Percentiles rank a stretch among this genome's conserved stretches.
phyloP scores from a whole-genome alignment of 1,140 invertebrate genomes.

The Drosophila takahashii region DNA sequence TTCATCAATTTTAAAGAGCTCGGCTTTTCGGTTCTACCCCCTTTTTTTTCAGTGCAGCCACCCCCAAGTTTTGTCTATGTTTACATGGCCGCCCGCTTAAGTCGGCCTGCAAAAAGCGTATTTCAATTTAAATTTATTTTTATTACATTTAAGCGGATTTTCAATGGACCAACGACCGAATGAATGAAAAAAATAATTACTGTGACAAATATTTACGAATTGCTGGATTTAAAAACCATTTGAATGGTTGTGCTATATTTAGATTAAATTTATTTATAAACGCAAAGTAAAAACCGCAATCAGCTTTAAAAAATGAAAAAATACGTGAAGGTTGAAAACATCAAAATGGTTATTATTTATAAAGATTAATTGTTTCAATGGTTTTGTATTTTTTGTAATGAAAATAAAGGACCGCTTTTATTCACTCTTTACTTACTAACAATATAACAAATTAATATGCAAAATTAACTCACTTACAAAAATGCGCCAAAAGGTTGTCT shows the following conservation, averaged over 20 bases:
- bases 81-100: slow-evolving; percentile 11
- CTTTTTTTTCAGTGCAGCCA: slow-evolving; percentile 4
- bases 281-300: not conserved
- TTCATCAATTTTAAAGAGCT: too few species aligned
- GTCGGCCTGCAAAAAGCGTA: slow-evolving; percentile 34
- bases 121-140: slow-evolving; percentile 54
- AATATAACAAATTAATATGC: not conserved
- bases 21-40: too few species aligned
- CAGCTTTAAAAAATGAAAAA: not conserved
- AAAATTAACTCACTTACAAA: not conserved
- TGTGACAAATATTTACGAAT: slow-evolving; percentile 45
- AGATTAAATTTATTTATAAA: not conserved
- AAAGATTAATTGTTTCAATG: too few species aligned
- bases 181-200: slow-evolving; percentile 35
- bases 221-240: slow-evolving; percentile 16
- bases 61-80: slow-evolving; percentile 4
- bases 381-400: not conserved
- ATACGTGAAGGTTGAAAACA: too few species aligned
- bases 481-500: not conserved
- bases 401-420: too few species aligned
- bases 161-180: slow-evolving; percentile 13
- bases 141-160: slow-evolving; percentile 48
- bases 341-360: too few species aligned
- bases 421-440: not conserved
- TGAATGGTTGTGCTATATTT: slow-evolving; percentile 1